phyloP scores from a whole-genome alignment of 2,113 vertebrate genomes.

The Tenrec ecaudatus region DNA sequence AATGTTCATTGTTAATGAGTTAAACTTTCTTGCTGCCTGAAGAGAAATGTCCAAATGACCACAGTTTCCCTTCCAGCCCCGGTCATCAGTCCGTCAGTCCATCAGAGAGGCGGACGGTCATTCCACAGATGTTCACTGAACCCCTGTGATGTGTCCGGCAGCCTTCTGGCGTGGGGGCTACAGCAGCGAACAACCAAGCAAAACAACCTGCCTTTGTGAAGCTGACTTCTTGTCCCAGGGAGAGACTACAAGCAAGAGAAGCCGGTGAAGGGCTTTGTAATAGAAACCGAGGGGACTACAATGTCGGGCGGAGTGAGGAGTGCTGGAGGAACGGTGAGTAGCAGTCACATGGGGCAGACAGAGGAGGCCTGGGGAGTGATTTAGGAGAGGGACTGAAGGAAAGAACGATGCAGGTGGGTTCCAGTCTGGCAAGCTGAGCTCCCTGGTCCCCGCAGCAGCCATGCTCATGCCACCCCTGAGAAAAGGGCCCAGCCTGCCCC shows the following conservation, averaged over 20 bases:
- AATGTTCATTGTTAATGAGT: neutral
- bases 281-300: neutral
- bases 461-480: neutral
- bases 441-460: neutral
- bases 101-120: neutral
- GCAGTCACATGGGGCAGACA: neutral
- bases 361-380: neutral
- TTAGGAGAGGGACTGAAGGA: neutral
- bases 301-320: neutral
- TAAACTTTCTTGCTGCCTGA: constrained; percentile 19
- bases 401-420: neutral
- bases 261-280: neutral
- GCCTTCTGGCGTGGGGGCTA: neutral
- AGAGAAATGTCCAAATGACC: neutral
- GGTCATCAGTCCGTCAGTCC: too few relatives aligned
- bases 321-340: neutral
- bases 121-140: neutral
- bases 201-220: neutral
- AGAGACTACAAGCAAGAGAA: neutral
- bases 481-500: neutral
- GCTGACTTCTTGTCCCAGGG: neutral
- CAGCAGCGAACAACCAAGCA: neutral
- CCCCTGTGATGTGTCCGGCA: neutral
- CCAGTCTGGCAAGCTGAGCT: rapidly evolving
- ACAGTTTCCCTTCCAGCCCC: neutral